A percentile compares a stretch with the other conserved stretches of the same genome.
Evolutionary conservation across 30 jellyfish, hydroid and myxozoan species (phyloP).

Genomic region (Aurelia coerulea): DNA sequence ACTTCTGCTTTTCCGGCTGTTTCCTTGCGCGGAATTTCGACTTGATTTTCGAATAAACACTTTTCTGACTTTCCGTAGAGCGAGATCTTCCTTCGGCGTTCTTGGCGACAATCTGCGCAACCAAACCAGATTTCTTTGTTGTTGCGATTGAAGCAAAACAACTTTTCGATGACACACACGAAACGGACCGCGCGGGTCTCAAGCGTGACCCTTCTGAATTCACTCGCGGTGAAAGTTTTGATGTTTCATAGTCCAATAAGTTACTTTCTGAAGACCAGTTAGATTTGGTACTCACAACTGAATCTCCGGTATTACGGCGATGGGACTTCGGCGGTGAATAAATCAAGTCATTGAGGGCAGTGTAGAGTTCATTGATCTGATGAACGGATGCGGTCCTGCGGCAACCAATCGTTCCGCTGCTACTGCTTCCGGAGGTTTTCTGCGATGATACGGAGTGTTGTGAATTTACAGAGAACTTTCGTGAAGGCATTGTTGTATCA

Average conservation of each 20-base stretch:
- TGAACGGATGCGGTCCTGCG: conserved; percentile 70
- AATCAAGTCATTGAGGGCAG: conserved; percentile 56
- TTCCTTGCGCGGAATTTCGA: conserved; percentile 56
- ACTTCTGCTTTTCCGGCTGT: conserved; percentile 5
- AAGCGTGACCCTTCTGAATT: conserved; percentile 31
- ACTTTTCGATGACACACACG: conserved; percentile 64
- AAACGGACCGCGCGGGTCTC: conserved; percentile 61
- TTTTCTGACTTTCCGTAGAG: neutral
- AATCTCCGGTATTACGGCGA: conserved; percentile 17
- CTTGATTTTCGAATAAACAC: conserved; percentile 36
- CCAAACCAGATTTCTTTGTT: neutral
- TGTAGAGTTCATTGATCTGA: conserved; percentile 51
- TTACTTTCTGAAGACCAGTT: conserved; percentile 52
- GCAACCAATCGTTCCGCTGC: conserved; percentile 25
- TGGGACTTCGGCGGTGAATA: conserved; percentile 34
- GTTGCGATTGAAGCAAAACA: conserved; percentile 59
- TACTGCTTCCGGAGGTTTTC: conserved; percentile 44
- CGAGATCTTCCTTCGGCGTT: neutral
- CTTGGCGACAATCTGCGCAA: conserved; percentile 19
- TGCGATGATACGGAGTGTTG: conserved; percentile 34
- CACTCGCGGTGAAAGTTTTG: conserved; percentile 21
- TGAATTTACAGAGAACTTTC: conserved; percentile 52
- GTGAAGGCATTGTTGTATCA: conserved; percentile 65
- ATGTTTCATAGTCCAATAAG: conserved; percentile 3
- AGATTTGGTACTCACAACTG: conserved; percentile 16